These are phyloP conservation scores for Argyrosomus regius DNA, from an alignment of 2,797 vertebrate genomes.

Conservation along the genomic window DNA sequence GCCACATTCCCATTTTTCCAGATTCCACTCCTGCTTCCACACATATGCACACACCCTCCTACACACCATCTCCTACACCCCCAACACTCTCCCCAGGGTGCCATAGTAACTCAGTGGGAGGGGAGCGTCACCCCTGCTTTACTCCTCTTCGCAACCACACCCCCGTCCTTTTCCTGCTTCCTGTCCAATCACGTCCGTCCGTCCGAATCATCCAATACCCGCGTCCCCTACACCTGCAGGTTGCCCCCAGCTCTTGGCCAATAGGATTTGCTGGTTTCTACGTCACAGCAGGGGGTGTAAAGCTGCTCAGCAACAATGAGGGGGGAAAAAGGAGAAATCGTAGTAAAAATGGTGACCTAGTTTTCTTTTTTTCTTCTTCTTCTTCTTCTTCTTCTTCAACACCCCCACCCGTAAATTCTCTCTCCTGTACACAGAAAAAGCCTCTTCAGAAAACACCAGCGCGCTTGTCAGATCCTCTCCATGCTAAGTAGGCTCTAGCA, in stretches of 20 bases:
- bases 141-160: slow-evolving; percentile 54
- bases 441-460: slow-evolving; percentile 59
- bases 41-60: slow-evolving; percentile 30
- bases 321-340: slow-evolving; percentile 56
- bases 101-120: slow-evolving; percentile 76
- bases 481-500: slow-evolving; percentile 31
- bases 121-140: slow-evolving; percentile 69
- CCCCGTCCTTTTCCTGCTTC: slow-evolving; percentile 65
- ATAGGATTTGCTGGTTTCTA: slow-evolving; percentile 62
- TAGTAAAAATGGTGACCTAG: slow-evolving; percentile 83
- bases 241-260: slow-evolving; percentile 61
- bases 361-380: slow-evolving; percentile 51
- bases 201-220: slow-evolving; percentile 62
- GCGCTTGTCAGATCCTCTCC: slow-evolving; percentile 45
- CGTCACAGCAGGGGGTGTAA: slow-evolving; percentile 72
- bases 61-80: slow-evolving; percentile 31
- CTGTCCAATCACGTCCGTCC: slow-evolving; percentile 62
- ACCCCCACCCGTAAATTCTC: slow-evolving; percentile 53
- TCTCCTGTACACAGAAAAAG: slow-evolving; percentile 52
- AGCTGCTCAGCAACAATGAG: slow-evolving; percentile 82
- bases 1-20: slow-evolving; percentile 29
- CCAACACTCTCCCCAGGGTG: slow-evolving; percentile 66
- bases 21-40: slow-evolving; percentile 47
- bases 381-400: slow-evolving; percentile 11
- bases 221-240: slow-evolving; percentile 59